Conservation (phyloP, 2,797 vertebrate genomes). For the Chelidonichthys spinosus region DNA sequence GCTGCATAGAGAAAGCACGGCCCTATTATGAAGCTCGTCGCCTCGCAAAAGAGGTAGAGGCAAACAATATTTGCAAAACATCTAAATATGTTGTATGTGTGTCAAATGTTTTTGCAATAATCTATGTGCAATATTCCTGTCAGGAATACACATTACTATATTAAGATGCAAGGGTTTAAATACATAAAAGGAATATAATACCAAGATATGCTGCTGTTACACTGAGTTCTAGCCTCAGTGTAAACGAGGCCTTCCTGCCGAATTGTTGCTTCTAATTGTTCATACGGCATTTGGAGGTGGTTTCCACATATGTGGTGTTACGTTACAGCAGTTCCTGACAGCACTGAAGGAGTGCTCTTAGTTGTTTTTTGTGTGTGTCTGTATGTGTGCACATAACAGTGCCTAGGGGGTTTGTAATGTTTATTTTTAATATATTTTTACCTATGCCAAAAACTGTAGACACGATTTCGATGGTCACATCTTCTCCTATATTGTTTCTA, state of each 20-base stretch:
- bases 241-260: background rate
- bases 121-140: background rate
- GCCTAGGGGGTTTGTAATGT: background rate
- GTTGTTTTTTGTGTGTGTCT: background rate
- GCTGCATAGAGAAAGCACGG: conserved; percentile 93
- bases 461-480: background rate
- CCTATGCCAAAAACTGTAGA: background rate
- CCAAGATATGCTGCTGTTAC: background rate
- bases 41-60: conserved; percentile 91
- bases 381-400: background rate
- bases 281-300: background rate
- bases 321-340: conserved; percentile 3
- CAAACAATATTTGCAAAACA: background rate
- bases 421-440: background rate
- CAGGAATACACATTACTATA: background rate
- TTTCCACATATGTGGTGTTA: background rate
- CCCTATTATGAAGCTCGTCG: conserved; percentile 95
- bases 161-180: background rate
- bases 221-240: background rate
- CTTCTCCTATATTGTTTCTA: background rate
- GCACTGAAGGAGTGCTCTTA: background rate
- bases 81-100: background rate
- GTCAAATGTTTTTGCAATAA: background rate
- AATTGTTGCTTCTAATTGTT: background rate
- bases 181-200: background rate